phyloP scores from a whole-genome alignment of 2,888 invertebrate species.

The Thalpophila matura region DNA sequence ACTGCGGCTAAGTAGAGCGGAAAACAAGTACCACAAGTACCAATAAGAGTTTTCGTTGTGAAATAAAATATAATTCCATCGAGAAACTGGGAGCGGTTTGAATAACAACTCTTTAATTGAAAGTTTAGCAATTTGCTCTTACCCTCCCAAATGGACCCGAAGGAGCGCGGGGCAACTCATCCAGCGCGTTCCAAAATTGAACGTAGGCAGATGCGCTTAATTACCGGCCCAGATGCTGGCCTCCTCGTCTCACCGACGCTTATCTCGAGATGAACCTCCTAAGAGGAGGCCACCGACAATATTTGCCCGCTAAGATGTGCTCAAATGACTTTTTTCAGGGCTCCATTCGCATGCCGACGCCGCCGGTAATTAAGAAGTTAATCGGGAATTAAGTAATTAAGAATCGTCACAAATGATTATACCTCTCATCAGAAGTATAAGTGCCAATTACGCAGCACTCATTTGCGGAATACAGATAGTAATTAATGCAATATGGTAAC shows the following conservation, averaged over 20 bases:
- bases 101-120: conserved; percentile 91
- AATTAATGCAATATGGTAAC: conserved; percentile 59
- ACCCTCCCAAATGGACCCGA: conserved; percentile 89
- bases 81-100: conserved; percentile 86
- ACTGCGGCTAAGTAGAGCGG: conserved; percentile 78
- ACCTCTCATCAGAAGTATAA: conserved; percentile 64
- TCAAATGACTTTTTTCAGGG: conserved; percentile 78
- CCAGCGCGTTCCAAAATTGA: conserved; percentile 90
- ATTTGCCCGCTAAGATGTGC: conserved; percentile 80
- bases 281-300: conserved; percentile 77
- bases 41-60: conserved; percentile 82
- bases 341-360: conserved; percentile 73
- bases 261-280: conserved; percentile 87
- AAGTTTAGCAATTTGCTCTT: conserved; percentile 91
- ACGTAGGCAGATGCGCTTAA: conserved; percentile 91
- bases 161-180: conserved; percentile 86
- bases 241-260: conserved; percentile 75
- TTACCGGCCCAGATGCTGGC: conserved; percentile 88
- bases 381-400: conserved; percentile 76
- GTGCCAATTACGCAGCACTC: conserved; percentile 64
- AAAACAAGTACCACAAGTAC: conserved; percentile 85
- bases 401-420: conserved; percentile 71
- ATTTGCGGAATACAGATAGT: conserved; percentile 63
- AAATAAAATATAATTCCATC: conserved; percentile 88
- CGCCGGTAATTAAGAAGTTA: conserved; percentile 75